These are phyloP conservation scores for Priocnemis perturbator DNA, from an alignment of 2,888 invertebrate species.

Conservation along the genomic window DNA sequence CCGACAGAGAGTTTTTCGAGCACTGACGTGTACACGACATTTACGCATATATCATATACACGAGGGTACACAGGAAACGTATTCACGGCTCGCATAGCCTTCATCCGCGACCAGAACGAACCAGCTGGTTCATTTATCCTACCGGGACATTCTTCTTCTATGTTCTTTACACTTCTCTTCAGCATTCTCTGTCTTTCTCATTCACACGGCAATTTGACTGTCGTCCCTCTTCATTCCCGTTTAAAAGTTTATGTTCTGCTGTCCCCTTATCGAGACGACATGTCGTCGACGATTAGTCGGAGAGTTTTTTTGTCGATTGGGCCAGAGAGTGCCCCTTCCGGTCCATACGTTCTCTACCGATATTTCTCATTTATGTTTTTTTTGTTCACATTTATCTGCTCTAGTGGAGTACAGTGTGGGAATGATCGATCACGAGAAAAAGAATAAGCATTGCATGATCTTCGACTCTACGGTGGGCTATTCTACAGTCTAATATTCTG, in stretches of 20 bases:
- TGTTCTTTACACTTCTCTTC: conserved; percentile 6
- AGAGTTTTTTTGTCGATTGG: neutral
- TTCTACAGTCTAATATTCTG: too few species aligned
- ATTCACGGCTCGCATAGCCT: conserved; percentile 54
- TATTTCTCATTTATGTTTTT: too few species aligned
- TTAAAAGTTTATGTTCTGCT: neutral
- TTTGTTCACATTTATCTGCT: too few species aligned
- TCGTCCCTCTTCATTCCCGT: neutral
- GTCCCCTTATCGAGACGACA: neutral
- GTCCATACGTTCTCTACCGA: too few species aligned
- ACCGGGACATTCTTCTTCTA: conserved; percentile 38
- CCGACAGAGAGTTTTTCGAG: too few species aligned
- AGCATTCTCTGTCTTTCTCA: neutral
- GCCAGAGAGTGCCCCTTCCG: neutral
- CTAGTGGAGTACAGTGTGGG: too few species aligned
- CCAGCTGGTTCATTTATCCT: conserved; percentile 62
- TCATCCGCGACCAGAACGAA: conserved; percentile 46
- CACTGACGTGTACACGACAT: too few species aligned
- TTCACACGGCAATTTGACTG: conserved; percentile 9
- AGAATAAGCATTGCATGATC: too few species aligned
- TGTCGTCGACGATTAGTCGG: conserved; percentile 9
- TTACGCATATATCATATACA: too few species aligned
- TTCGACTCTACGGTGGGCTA: too few species aligned
- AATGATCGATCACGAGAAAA: too few species aligned
- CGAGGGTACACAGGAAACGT: conserved; percentile 24